Percentiles rank a stretch among this genome's conserved stretches.
phyloP scores from a whole-genome alignment of 1,140 invertebrate species.

The Ceratina japonica region DNA sequence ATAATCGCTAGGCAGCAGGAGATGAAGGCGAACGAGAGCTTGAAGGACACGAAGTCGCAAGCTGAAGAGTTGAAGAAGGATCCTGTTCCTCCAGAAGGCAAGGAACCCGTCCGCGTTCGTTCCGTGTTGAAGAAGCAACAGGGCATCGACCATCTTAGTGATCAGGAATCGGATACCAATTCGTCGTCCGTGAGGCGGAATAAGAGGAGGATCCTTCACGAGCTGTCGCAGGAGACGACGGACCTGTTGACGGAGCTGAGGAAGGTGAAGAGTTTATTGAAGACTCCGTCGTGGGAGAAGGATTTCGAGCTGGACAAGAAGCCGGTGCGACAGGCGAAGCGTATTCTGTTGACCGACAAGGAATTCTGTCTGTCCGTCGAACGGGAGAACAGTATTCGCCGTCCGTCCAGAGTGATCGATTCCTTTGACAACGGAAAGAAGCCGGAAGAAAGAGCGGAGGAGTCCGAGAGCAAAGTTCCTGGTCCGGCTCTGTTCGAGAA shows the following conservation, averaged over 20 bases:
- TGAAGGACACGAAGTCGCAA: neutral
- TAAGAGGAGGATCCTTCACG: constrained; percentile 69
- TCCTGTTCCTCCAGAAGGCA: constrained; percentile 15
- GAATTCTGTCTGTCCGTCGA: constrained; percentile 77
- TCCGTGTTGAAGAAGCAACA: constrained; percentile 73
- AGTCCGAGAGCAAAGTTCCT: constrained; percentile 12
- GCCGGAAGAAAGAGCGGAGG: neutral
- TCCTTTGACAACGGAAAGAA: constrained; percentile 43
- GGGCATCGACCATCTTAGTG: constrained; percentile 70
- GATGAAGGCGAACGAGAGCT: constrained; percentile 10
- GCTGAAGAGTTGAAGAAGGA: neutral
- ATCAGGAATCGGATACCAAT: constrained; percentile 67
- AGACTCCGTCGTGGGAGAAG: constrained; percentile 72
- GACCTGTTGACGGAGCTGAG: constrained; percentile 74
- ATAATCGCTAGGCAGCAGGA: constrained; percentile 45
- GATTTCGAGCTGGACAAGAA: constrained; percentile 64
- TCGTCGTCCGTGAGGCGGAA: constrained; percentile 60
- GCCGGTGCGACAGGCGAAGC: constrained; percentile 67
- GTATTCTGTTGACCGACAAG: constrained; percentile 74
- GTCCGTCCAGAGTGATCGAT: constrained; percentile 42
- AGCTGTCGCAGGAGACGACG: constrained; percentile 77
- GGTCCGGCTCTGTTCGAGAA: constrained; percentile 74
- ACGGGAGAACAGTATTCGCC: constrained; percentile 73
- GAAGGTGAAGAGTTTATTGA: constrained; percentile 73
- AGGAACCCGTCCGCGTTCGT: constrained; percentile 57